phyloP scores from a whole-genome alignment of 2,888 invertebrate genomes.

The Ophraella communa region DNA sequence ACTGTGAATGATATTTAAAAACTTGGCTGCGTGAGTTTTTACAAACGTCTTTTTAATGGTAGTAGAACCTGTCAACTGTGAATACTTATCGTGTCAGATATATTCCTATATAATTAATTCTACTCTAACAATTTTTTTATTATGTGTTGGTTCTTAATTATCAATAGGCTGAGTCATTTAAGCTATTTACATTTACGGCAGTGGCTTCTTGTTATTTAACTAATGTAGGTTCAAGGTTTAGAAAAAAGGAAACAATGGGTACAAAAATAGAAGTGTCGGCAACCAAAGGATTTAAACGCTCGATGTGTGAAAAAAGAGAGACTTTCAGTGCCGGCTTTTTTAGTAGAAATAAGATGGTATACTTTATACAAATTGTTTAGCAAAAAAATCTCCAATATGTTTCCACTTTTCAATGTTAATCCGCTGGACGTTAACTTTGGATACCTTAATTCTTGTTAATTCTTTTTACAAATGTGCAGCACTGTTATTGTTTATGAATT shows the following conservation, averaged over 20 bases:
- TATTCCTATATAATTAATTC: neutral
- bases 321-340: neutral
- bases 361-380: too few species aligned
- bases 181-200: constrained; percentile 23
- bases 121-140: neutral
- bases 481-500: too few species aligned
- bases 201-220: constrained; percentile 27
- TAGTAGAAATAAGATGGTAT: neutral
- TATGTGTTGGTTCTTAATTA: neutral
- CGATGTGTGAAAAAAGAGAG: neutral
- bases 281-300: constrained; percentile 1
- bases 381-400: too few species aligned
- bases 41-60: too few species aligned
- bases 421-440: too few species aligned
- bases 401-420: too few species aligned
- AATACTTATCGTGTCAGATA: neutral
- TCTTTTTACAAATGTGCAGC: too few species aligned
- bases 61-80: too few species aligned
- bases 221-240: constrained; percentile 31
- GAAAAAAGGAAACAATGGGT: constrained; percentile 20
- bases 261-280: constrained; percentile 19
- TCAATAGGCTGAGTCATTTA: constrained; percentile 18
- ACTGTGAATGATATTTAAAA: too few species aligned
- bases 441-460: too few species aligned
- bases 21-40: too few species aligned